Conservation (phyloP, 2,888 invertebrate species). For the Dynastes grantii region DNA sequence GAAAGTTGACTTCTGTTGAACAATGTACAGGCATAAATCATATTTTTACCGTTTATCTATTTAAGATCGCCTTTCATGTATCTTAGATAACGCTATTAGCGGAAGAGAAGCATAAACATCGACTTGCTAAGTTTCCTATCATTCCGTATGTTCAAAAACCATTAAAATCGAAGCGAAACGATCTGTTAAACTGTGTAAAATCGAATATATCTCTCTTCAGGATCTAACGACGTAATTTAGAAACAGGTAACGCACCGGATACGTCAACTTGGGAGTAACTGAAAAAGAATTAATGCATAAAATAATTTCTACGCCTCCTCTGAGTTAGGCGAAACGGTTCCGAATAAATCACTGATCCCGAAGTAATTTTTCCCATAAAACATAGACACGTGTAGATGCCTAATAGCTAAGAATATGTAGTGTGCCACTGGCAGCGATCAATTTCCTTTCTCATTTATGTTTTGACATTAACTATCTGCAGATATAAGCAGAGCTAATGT, state of each 20-base stretch:
- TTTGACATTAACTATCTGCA: conserved; percentile 26
- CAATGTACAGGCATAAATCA: too few relatives aligned
- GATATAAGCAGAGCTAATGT: conserved; percentile 14
- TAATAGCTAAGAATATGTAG: not conserved
- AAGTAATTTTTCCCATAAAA: not conserved
- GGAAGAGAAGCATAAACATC: conserved; percentile 19
- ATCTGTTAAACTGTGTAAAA: conserved; percentile 22
- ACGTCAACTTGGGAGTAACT: not conserved
- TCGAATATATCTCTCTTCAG: conserved; percentile 12
- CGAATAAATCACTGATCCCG: conserved; percentile 12
- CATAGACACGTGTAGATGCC: not conserved
- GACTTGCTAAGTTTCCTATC: conserved; percentile 13
- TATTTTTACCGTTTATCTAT: too few relatives aligned
- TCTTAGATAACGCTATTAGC: not conserved
- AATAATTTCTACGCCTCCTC: conserved; percentile 3
- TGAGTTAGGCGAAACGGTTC: not conserved
- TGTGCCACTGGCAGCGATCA: conserved; percentile 26
- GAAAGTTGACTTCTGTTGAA: too few relatives aligned
- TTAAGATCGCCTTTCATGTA: not conserved
- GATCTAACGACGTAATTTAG: conserved; percentile 34
- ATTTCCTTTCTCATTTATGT: conserved; percentile 25
- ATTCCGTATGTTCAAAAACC: conserved; percentile 7
- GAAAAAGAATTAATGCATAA: not conserved
- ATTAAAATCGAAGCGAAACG: conserved; percentile 34
- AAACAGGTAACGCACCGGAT: conserved; percentile 10